Evolutionary conservation across 1,140 invertebrate genomes (phyloP), one percentile per base, ranked within the genome.

Genomic region (Lethrus apterus): DNA sequence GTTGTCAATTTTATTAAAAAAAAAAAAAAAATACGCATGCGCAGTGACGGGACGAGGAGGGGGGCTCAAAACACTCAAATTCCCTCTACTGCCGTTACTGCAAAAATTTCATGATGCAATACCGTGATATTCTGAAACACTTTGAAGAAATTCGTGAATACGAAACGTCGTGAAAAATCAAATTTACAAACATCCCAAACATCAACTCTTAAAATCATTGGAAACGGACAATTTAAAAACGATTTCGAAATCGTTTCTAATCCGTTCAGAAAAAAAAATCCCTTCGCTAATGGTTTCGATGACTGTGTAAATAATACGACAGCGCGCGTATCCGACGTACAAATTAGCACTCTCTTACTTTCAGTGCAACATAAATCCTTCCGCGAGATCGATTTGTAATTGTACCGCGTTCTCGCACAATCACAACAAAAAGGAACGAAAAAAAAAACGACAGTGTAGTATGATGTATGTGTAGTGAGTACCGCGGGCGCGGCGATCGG

Each of bases 401-500:
- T 38, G 35, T 21, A 13, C 35, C 10, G 35, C 18, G 4, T 38
- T 38, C 24, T 21, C 19, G 24, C 20, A 21, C 35, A 11, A 8
- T 23, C 18, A 17, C 4, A 38, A 38, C 35, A n/a, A n/a, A n/a
- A n/a, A n/a, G n/a, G n/a, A n/a, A n/a, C n/a, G n/a, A n/a, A n/a
- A n/a, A 38, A 38, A 21, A 21, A 38, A 19, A 38, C 35, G 14
- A 38, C 24, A 38, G n/a, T 21, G 20, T 38, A 38, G 24, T 38
- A 38, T 38, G 35, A 38, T 21, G 9, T 38, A 38, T 38, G n/a
- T n/a, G n/a, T n/a, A n/a, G n/a, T n/a, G n/a, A n/a, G n/a, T 38
- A 23, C 13, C 8, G 2, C 13, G 32, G 32, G 17, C 2, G 32
- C 17, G 17, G n/a, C 1, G n/a, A 31, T 31, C 9, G n/a, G n/a